Evolutionary conservation across 2,113 vertebrate species (phyloP).

Genomic region (Saguinus imperator): DNA sequence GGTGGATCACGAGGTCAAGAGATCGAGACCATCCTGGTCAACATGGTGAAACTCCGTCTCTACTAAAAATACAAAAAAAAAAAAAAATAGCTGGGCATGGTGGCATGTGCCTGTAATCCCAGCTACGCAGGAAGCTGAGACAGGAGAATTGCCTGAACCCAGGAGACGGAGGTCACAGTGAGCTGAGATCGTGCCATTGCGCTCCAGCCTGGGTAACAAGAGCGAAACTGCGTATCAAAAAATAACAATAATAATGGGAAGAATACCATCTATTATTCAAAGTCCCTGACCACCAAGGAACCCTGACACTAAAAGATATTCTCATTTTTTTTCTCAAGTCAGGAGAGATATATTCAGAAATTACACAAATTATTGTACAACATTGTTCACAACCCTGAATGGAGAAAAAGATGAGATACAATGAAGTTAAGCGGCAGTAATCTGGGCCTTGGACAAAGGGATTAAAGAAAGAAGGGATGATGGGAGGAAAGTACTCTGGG

Average conservation of each 20-base stretch:
- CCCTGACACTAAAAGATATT: background rate
- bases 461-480: background rate
- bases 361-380: background rate
- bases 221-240: no score
- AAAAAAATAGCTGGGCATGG: no score
- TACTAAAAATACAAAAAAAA: no score
- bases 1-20: no score
- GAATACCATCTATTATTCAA: background rate
- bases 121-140: no score
- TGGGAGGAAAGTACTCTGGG: background rate
- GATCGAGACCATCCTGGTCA: no score
- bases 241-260: background rate
- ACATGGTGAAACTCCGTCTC: no score
- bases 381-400: background rate
- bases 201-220: no score
- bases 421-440: background rate
- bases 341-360: background rate
- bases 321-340: background rate
- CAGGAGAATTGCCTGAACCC: no score
- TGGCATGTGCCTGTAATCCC: no score
- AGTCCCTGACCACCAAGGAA: background rate
- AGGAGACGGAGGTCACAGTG: no score
- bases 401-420: background rate
- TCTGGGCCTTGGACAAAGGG: background rate
- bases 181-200: no score